A percentile compares a stretch with the other conserved stretches of the same genome.
Conservation (phyloP, 2,888 invertebrate genomes). For the Nasonia oneida region DNA sequence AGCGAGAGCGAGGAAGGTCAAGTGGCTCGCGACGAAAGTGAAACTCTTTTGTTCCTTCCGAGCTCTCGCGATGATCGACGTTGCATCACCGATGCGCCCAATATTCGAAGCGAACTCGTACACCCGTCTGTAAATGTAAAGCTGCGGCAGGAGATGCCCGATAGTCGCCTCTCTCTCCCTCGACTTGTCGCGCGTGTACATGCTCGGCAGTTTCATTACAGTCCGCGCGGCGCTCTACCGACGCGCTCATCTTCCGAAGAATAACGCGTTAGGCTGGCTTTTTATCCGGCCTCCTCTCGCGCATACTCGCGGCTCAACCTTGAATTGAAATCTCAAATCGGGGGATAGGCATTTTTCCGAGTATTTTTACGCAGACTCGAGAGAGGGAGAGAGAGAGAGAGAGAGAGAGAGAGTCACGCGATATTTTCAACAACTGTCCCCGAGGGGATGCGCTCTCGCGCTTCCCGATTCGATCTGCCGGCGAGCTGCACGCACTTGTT, state of each 20-base stretch:
- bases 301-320: conserved; percentile 37
- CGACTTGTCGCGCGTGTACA: neutral
- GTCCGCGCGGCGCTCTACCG: neutral
- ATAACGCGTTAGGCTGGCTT: neutral
- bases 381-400: neutral
- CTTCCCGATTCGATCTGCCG: conserved; percentile 43
- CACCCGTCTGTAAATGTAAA: conserved; percentile 23
- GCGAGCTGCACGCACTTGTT: neutral
- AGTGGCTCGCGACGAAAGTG: conserved; percentile 43
- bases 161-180: neutral
- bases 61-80: conserved; percentile 33
- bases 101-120: too few species aligned
- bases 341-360: conserved; percentile 43
- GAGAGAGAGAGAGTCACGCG: conserved; percentile 53
- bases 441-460: conserved; percentile 46
- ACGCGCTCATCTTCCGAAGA: neutral
- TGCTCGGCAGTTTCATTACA: neutral
- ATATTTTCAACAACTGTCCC: conserved; percentile 61
- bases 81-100: conserved; percentile 9
- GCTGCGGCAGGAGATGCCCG: conserved; percentile 1
- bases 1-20: neutral
- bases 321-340: conserved; percentile 64
- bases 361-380: neutral
- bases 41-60: conserved; percentile 35
- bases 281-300: conserved; percentile 29